Base-by-base conservation (phyloP, 2,797 vertebrate species). In the Brachyrhaphis roseni region DNA sequence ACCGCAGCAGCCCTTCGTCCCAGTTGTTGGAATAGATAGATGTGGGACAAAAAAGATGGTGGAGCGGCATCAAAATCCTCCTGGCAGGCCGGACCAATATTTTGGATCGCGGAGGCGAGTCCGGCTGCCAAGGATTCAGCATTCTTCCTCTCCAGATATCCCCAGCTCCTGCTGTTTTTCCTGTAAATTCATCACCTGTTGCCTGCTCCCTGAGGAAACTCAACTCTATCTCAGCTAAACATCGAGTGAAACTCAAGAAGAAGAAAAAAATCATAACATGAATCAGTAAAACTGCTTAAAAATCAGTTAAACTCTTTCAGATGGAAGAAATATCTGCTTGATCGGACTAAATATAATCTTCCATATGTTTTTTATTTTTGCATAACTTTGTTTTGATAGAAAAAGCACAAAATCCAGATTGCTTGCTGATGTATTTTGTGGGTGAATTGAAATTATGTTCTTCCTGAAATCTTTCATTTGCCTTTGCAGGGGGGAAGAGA, bases 21-120 rank as follows among this genome's bases (percentile, higher is more conserved):
- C 82, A 81, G 85, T 89, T 90, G 88, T 88, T 92, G 90, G 82
- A 90, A 81, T 86, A 88, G 83, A 91, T 87, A 81, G 72, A 72
- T 72, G 23, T 3, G 36, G 28, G 83, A 89, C 87, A 87, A 82
- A 85, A 71, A 87, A 57, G 80, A 78, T 62, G 76, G 64, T 28
- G 84, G 76, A 87, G 74, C 79, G 26, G 78, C 72, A 82, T 86
- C 78, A 82, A 75, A 80, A 86, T 77, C 82, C 82, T 78, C 36
- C 45, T 78, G 71, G 74, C 78, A 75, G 76, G 74, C 10, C 45
- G 59, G 82, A 87, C 82, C 79, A 82, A 80, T 74, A 72, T 83
- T 53, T 85, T 90, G 81, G 82, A 88, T 78, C 59, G 39, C 57
- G 1, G 55, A 82, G 53, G 72, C 4, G 4, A 82, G 76, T 23